Evolutionary conservation across 2,113 vertebrate species (phyloP).

Genomic region (Saccopteryx leptura): DNA sequence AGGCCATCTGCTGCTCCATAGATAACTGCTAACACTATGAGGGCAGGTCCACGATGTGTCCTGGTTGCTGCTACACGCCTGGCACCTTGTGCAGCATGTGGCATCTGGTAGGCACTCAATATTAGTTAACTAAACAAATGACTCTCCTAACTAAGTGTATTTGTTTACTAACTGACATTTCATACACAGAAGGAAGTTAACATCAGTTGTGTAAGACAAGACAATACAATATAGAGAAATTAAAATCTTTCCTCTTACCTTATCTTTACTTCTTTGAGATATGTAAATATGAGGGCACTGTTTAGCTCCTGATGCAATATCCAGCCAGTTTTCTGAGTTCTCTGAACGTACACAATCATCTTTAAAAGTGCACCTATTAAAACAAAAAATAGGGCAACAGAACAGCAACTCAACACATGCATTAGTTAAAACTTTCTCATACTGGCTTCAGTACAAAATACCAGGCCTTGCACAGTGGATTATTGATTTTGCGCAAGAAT

Average conservation of each 20-base stretch:
- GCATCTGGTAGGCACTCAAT: not conserved
- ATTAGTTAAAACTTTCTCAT: conserved; percentile 55
- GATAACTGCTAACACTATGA: not conserved
- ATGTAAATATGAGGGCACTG: conserved; percentile 80
- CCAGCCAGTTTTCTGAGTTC: conserved; percentile 78
- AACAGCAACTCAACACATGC: not conserved
- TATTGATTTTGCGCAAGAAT: conserved; percentile 57
- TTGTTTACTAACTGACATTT: not conserved
- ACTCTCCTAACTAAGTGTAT: not conserved
- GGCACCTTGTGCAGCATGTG: no score
- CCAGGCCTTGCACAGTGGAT: conserved; percentile 15
- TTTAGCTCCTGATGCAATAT: conserved; percentile 75
- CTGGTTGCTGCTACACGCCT: not conserved
- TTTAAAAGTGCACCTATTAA: conserved; percentile 80
- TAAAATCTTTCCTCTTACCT: conserved; percentile 72
- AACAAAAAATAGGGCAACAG: not conserved
- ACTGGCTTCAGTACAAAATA: conserved; percentile 42
- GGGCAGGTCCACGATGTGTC: not conserved
- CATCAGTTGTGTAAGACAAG: not conserved
- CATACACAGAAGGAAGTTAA: conserved; percentile 17
- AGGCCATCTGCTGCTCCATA: not conserved
- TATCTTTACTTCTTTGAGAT: conserved; percentile 66
- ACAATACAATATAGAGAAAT: not conserved
- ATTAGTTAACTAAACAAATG: not conserved
- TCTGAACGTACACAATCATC: conserved; percentile 63